Evolutionary conservation across 2,113 vertebrate species (phyloP).

Genomic region (Toxotes jaculatrix): DNA sequence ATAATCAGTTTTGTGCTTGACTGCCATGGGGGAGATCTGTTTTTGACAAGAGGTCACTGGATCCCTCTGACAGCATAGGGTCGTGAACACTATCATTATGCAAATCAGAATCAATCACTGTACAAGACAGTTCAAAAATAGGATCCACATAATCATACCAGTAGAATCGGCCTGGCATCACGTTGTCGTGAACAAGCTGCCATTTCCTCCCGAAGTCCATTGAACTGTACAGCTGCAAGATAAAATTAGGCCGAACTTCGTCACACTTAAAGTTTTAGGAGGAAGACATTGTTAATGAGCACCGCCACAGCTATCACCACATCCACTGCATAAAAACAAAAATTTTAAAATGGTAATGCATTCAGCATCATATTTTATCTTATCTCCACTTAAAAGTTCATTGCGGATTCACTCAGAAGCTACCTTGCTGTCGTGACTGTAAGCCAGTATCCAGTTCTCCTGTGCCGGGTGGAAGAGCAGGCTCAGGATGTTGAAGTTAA

Average conservation of each 20-base stretch:
- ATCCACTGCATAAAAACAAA: conserved; percentile 8
- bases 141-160: conserved; percentile 86
- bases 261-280: conserved; percentile 14
- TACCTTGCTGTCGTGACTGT: conserved; percentile 96
- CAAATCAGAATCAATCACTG: conserved; percentile 64
- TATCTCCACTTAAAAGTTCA: conserved; percentile 10
- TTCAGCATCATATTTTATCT: neutral
- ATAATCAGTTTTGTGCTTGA: conserved; percentile 49
- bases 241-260: conserved; percentile 32
- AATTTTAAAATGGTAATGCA: neutral
- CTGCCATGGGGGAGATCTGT: conserved; percentile 28
- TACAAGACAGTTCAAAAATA: conserved; percentile 32
- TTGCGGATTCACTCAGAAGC: conserved; percentile 16
- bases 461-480: conserved; percentile 95
- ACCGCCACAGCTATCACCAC: neutral
- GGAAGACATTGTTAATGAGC: conserved; percentile 17
- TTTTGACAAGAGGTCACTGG: conserved; percentile 61
- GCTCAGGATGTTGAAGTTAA: conserved; percentile 95
- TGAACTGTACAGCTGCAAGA: conserved; percentile 93
- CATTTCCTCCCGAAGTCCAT: conserved; percentile 96
- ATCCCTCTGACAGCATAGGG: conserved; percentile 42
- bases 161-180: conserved; percentile 97
- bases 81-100: conserved; percentile 53
- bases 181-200: conserved; percentile 93
- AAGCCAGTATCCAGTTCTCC: conserved; percentile 97